These are phyloP conservation scores for Monoplex corrugatus DNA, from an alignment of 2,888 invertebrate species.

Conservation along the genomic window DNA sequence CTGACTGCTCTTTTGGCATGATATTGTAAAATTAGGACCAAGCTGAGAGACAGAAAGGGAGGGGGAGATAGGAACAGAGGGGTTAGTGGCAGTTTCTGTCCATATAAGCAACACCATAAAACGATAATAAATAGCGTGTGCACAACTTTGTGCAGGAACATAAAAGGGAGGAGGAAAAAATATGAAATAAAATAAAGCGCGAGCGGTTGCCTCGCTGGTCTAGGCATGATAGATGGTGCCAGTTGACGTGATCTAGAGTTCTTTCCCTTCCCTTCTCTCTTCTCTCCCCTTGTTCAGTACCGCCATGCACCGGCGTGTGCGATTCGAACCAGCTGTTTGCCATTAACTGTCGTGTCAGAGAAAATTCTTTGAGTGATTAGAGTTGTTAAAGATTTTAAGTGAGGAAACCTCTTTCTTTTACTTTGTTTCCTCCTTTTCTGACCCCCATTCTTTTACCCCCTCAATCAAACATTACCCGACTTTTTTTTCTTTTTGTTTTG, in stretches of 20 bases:
- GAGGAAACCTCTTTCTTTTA: conserved; percentile 17
- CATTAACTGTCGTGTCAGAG: conserved; percentile 48
- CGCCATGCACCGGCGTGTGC: neutral
- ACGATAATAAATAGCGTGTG: neutral
- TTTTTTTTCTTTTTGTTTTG: neutral
- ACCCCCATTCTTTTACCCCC: neutral
- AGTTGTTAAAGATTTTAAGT: conserved; percentile 46
- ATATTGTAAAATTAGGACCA: neutral
- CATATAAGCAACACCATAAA: conserved; percentile 31
- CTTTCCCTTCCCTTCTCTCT: neutral
- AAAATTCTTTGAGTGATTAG: conserved; percentile 51
- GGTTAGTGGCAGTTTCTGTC: neutral
- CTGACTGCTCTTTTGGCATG: conserved; percentile 14
- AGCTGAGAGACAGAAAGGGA: neutral
- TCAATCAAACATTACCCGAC: neutral
- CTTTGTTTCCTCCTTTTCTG: neutral
- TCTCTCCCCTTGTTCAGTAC: neutral
- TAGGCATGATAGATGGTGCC: conserved; percentile 45
- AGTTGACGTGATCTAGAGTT: conserved; percentile 44
- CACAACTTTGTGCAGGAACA: neutral
- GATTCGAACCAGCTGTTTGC: conserved; percentile 41
- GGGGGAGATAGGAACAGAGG: conserved; percentile 16
- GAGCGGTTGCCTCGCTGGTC: conserved; percentile 35
- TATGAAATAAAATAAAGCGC: neutral
- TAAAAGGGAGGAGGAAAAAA: neutral